Base-by-base conservation (phyloP, 2,888 invertebrate genomes). In the Hedychridium roseum region DNA sequence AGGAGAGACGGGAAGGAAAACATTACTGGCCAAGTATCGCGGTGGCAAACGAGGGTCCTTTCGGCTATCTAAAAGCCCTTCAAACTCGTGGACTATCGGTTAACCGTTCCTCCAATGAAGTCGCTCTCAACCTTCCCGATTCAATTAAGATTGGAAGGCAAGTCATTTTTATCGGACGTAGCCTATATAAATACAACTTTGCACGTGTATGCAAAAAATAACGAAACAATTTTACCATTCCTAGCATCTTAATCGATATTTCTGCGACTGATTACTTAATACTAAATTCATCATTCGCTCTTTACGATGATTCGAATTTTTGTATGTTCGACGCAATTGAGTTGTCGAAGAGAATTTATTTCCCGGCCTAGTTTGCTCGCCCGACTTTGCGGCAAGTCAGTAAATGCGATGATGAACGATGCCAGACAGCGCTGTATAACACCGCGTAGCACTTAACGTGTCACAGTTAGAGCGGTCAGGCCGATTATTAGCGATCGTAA, bases 31-130 rank as follows among this genome's bases (percentile, higher is more conserved):
- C 54, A 52, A 57, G 66, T 52, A 60, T 59, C 57, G 54, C 54
- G 44, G 54, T 68, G 58, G 66, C 64, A 68, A 67, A 67, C 61
- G 68, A 67, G 66, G 66, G 62, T 66, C 66, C 60, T 64, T n/a
- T 53, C 53, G 54, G 44, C 54, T 54, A 64, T 66, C 58, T 46
- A 49, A 50, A 64, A 46, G 47, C 49, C 34, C 40, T 58, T 56
- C 49, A 48, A 47, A 48, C 44, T 50, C 50, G 46, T 58, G 36
- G 44, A 54, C 43, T 56, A 35, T 42, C 50, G 51, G 41, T 36
- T 50, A 44, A 49, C 50, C 34, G 39, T 46, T 52, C 41, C 28
- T 40, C 44, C 30, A 32, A 18, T 31, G 20, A 41, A 39, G 52
- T 31, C 45, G 15, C 39, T 27, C 35, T 43, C 39, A 28, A 28